Conservation (phyloP, 2,797 vertebrate species). For the Sitta carolinensis region DNA sequence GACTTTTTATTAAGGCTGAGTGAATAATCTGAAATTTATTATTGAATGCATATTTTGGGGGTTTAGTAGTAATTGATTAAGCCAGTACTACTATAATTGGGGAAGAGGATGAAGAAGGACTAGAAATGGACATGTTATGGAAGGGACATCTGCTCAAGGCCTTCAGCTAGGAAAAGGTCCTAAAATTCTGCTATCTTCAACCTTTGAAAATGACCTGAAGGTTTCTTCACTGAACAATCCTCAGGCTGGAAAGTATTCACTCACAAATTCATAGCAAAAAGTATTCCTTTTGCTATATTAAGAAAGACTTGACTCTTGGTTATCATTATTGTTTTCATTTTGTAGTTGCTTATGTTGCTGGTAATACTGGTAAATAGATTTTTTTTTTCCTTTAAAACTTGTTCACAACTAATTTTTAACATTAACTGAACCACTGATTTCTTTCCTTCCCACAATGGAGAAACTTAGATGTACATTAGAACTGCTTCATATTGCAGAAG, state of each 20-base stretch:
- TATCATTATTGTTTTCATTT: neutral
- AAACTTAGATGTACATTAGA: neutral
- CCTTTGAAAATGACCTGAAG: neutral
- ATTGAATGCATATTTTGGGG: neutral
- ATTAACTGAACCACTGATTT: neutral
- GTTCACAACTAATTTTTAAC: neutral
- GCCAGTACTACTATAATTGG: rapidly evolving
- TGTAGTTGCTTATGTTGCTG: neutral
- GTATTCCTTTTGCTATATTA: neutral
- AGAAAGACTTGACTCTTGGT: neutral
- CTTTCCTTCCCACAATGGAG: neutral
- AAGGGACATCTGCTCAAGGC: neutral
- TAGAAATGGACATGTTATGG: rapidly evolving
- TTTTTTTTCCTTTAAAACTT: neutral
- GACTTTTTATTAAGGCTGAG: neutral
- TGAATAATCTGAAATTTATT: neutral
- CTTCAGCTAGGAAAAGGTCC: neutral
- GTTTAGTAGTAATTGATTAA: neutral
- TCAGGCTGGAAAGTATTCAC: neutral
- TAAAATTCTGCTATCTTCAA: neutral
- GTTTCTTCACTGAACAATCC: neutral
- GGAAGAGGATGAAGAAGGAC: rapidly evolving
- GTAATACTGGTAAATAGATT: rapidly evolving
- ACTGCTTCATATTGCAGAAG: neutral
- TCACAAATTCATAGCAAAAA: neutral